Conservation (phyloP, 2,888 invertebrate genomes). For the Xestia xanthographa region DNA sequence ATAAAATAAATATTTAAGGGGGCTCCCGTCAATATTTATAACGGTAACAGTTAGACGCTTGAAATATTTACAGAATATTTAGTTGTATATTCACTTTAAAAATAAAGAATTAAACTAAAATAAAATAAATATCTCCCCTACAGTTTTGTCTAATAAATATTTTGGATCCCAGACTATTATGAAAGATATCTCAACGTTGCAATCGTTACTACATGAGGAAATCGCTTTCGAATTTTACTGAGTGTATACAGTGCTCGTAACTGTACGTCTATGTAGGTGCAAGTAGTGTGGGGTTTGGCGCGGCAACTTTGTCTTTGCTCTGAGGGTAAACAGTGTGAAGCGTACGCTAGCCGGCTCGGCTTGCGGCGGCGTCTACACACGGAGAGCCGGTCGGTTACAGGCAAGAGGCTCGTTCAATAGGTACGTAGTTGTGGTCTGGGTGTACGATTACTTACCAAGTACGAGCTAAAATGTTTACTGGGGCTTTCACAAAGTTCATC, state of each 20-base stretch:
- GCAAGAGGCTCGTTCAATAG: constrained; percentile 24
- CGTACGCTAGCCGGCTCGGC: not conserved
- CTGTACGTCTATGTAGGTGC: constrained; percentile 11
- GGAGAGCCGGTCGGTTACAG: not conserved
- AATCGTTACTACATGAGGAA: not conserved
- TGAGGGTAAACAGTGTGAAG: constrained; percentile 40
- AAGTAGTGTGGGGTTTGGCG: constrained; percentile 23
- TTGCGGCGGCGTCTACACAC: constrained; percentile 28
- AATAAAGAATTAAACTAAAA: too few relatives aligned
- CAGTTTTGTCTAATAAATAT: too few relatives aligned
- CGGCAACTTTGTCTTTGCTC: constrained; percentile 59
- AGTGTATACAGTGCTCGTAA: not conserved
- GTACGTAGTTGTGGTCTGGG: constrained; percentile 18
- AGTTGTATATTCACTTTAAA: too few relatives aligned
- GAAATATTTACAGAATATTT: too few relatives aligned
- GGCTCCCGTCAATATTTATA: too few relatives aligned
- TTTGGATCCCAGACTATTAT: not conserved
- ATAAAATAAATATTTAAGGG: too few relatives aligned
- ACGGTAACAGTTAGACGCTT: too few relatives aligned
- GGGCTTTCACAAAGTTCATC: not conserved
- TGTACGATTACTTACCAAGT: constrained; percentile 28
- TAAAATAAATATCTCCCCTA: too few relatives aligned
- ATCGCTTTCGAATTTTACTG: not conserved
- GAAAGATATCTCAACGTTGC: not conserved
- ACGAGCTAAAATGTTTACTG: constrained; percentile 1